Conservation (phyloP, 2,113 vertebrate genomes). For the Rhodinocichla rosea region DNA sequence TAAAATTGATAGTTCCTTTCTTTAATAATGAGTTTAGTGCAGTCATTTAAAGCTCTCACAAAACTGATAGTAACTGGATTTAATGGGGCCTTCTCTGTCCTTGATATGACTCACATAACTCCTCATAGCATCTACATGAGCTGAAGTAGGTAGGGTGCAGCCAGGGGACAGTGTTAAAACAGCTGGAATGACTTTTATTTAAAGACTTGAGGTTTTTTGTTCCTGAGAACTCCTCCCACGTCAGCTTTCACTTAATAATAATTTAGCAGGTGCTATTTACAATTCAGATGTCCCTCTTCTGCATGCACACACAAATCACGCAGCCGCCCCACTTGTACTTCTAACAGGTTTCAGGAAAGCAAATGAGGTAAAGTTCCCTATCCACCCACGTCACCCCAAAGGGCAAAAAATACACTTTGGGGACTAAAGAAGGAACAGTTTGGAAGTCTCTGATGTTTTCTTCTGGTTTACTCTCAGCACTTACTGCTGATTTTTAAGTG, state of each 20-base stretch:
- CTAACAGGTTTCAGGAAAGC: conserved; percentile 3
- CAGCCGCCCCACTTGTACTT: not conserved
- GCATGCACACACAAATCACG: not conserved
- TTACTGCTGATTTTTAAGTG: conserved; percentile 19
- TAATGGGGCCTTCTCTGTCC: conserved; percentile 41
- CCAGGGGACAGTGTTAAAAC: conserved; percentile 1
- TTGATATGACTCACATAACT: conserved; percentile 8
- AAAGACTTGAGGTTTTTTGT: not conserved
- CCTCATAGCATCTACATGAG: not conserved
- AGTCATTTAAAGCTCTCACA: conserved; percentile 24
- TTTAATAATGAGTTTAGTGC: conserved; percentile 34
- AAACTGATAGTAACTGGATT: conserved; percentile 36
- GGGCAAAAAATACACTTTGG: not conserved
- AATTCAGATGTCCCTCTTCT: conserved; percentile 16
- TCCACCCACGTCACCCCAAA: not conserved
- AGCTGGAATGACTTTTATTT: conserved; percentile 17
- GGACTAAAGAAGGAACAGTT: not conserved
- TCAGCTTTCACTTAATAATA: conserved; percentile 27
- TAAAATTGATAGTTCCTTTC: conserved; percentile 37
- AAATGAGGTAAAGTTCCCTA: not conserved
- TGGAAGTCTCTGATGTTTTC: conserved; percentile 2
- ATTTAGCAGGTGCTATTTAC: conserved; percentile 50
- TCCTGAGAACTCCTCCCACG: conserved; percentile 31
- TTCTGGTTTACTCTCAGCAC: not conserved
- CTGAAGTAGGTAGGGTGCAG: not conserved